These are phyloP conservation scores for Fregetta grallaria DNA, from an alignment of 2,113 vertebrate genomes.

Conservation along the genomic window DNA sequence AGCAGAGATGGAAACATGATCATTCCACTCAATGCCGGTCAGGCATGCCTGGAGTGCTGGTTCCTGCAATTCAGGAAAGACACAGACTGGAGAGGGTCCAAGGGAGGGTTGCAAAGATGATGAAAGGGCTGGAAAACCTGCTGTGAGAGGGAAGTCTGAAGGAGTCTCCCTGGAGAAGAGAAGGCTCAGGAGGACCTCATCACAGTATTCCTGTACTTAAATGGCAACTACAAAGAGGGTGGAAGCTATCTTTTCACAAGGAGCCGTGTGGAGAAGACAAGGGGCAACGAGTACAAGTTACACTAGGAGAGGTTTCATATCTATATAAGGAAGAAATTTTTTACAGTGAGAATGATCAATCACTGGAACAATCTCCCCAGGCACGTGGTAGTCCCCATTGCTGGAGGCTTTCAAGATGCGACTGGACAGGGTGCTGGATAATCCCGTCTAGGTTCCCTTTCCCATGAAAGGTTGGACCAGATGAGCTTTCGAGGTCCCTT, in stretches of 20 bases:
- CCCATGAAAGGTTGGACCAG: background rate
- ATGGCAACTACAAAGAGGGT: background rate
- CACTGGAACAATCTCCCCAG: background rate
- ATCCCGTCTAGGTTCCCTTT: background rate
- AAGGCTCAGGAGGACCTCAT: background rate
- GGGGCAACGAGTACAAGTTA: background rate
- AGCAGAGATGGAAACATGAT: background rate
- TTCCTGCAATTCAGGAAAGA: background rate
- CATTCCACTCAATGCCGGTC: background rate
- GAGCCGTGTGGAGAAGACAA: background rate
- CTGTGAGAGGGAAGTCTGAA: background rate
- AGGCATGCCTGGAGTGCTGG: background rate
- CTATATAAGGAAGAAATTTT: background rate
- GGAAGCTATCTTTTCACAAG: background rate
- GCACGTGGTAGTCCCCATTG: rapidly evolving
- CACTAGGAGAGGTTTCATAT: rapidly evolving
- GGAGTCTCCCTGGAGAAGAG: background rate
- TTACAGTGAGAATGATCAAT: background rate
- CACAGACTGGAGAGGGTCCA: background rate
- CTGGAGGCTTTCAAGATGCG: background rate
- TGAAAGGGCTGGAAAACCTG: background rate
- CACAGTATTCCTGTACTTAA: background rate
- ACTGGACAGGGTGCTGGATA: background rate
- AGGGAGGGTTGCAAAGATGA: background rate
- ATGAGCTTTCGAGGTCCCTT: background rate